These are phyloP conservation scores for Eumacrocentrus americanus DNA, from an alignment of 2,888 invertebrate genomes.

Conservation along the genomic window DNA sequence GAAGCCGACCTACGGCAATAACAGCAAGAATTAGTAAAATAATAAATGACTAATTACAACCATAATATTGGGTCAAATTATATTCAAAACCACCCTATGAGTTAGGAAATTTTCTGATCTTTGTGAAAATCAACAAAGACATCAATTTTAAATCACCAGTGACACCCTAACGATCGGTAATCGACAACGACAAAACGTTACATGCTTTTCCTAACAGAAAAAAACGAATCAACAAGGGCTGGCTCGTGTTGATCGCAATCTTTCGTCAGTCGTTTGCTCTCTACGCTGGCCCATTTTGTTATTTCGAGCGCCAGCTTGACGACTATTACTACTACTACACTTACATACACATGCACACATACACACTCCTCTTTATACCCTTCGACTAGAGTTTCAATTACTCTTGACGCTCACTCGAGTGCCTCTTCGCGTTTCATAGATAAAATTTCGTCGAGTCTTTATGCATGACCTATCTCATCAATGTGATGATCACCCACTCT, in stretches of 20 bases:
- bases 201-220: background rate
- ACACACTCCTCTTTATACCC: slow-evolving; percentile 11
- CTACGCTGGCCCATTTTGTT: slow-evolving; percentile 29
- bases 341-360: slow-evolving; percentile 12
- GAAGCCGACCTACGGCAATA: too few species aligned
- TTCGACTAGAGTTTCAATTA: slow-evolving; percentile 42
- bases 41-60: too few species aligned
- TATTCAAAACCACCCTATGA: background rate
- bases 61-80: too few species aligned
- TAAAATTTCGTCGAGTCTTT: slow-evolving; percentile 46
- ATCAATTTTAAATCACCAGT: too few species aligned
- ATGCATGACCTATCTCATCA: slow-evolving; percentile 32
- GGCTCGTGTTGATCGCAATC: slow-evolving; percentile 25
- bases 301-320: slow-evolving; percentile 25
- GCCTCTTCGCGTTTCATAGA: slow-evolving; percentile 50
- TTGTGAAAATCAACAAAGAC: too few species aligned
- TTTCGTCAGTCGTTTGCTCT: slow-evolving; percentile 25
- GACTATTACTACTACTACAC: too few species aligned
- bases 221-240: too few species aligned
- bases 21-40: too few species aligned
- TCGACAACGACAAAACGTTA: too few species aligned
- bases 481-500: slow-evolving; percentile 25
- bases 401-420: slow-evolving; percentile 45
- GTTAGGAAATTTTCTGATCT: background rate
- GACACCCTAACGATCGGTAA: too few species aligned